Percentiles rank a stretch among this genome's conserved stretches.
Evolutionary conservation across 92 coral and sea anemone genomes (phyloP).

Genomic region (Porites divaricata): DNA sequence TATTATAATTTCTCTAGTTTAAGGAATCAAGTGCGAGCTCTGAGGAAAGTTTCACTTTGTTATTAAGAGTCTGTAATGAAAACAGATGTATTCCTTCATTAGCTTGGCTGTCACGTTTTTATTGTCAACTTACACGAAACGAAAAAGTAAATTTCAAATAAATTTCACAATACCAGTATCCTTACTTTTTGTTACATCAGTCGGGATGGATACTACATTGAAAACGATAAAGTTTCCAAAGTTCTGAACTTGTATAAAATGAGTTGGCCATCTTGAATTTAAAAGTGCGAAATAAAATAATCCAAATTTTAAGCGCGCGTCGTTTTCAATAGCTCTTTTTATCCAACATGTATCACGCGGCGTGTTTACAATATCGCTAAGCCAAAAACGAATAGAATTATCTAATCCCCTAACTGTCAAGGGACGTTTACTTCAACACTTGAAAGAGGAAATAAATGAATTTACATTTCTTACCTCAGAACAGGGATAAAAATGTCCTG

Average conservation of each 20-base stretch:
- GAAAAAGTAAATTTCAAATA: not conserved
- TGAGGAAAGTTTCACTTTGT: not conserved
- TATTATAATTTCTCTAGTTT: no score
- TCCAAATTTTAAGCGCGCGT: not conserved
- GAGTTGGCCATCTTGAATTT: not conserved
- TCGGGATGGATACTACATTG: not conserved
- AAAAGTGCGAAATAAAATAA: not conserved
- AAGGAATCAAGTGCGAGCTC: no score
- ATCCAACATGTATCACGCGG: not conserved
- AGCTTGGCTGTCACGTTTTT: not conserved
- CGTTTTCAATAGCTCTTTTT: not conserved
- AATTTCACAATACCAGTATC: not conserved
- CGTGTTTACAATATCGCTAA: not conserved
- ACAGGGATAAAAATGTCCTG: constrained; percentile 22
- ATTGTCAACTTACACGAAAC: not conserved
- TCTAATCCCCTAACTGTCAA: not conserved
- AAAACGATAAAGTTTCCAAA: not conserved
- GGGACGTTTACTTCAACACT: not conserved
- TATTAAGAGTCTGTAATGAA: not conserved
- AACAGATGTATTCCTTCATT: not conserved
- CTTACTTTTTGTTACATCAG: no score
- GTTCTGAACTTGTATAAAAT: not conserved
- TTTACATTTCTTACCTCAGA: constrained; percentile 5
- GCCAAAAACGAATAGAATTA: not conserved
- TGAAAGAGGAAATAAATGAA: not conserved